phyloP scores from a whole-genome alignment of 2,113 vertebrate species.

The Axis porcinus region DNA sequence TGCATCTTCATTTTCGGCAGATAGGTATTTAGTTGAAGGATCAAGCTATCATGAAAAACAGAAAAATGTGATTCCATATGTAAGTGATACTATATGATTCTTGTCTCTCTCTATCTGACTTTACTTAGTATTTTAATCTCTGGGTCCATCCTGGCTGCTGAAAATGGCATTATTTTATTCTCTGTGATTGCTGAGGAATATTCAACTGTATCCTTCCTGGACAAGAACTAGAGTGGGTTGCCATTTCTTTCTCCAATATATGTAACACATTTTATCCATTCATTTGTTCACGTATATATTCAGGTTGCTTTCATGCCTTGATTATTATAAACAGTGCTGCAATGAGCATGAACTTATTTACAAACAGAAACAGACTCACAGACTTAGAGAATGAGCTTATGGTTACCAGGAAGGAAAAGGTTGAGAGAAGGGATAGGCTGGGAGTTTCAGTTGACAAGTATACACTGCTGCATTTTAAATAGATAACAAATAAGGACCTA shows the following conservation, averaged over 20 bases:
- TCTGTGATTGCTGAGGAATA: neutral
- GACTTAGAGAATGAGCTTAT: neutral
- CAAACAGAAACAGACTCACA: neutral
- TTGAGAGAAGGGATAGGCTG: neutral
- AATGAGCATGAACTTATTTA: neutral
- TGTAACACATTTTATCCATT: neutral
- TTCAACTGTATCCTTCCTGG: neutral
- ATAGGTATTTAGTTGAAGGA: neutral
- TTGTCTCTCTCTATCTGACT: neutral
- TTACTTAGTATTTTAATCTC: neutral
- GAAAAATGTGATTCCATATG: neutral
- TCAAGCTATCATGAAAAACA: neutral
- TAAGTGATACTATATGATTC: neutral
- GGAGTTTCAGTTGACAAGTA: neutral
- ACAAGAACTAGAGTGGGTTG: neutral
- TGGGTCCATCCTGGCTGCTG: neutral
- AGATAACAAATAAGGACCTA: neutral
- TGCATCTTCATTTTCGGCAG: neutral
- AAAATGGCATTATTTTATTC: neutral
- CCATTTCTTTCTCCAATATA: neutral
- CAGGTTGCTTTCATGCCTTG: neutral
- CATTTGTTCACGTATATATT: neutral
- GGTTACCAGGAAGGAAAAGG: neutral
- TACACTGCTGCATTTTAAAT: neutral
- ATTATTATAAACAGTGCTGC: neutral